A percentile compares a stretch with the other conserved stretches of the same genome.
Evolutionary conservation across 2,797 vertebrate species (phyloP).

Genomic region (Anguilla pacifica): DNA sequence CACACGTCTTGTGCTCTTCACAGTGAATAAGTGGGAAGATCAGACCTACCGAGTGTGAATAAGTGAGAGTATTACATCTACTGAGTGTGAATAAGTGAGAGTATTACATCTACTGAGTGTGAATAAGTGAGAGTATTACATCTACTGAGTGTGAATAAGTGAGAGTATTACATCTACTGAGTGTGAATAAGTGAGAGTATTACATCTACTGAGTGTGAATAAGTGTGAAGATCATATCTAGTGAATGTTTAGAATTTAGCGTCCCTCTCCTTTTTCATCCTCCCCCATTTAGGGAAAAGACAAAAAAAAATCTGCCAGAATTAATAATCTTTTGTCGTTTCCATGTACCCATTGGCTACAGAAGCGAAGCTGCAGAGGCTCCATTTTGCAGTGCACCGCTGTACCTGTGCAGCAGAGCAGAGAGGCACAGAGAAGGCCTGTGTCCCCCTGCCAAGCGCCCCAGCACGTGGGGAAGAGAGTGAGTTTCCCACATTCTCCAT

Average conservation of each 20-base stretch:
- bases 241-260: not conserved
- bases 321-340: constrained; percentile 36
- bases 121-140: not conserved
- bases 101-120: not conserved
- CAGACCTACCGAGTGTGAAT: not conserved
- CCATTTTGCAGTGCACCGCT: constrained; percentile 57
- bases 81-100: not conserved
- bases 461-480: constrained; percentile 53
- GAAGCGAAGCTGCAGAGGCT: constrained; percentile 51
- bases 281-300: not conserved
- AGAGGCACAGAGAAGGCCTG: constrained; percentile 48
- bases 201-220: too few species aligned
- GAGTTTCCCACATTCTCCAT: constrained; percentile 36
- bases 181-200: not conserved
- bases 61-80: not conserved
- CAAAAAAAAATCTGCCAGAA: not conserved
- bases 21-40: not conserved
- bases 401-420: constrained; percentile 52
- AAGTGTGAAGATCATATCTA: not conserved
- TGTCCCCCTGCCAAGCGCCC: constrained; percentile 46
- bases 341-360: constrained; percentile 39
- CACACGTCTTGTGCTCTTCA: not conserved
- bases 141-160: too few species aligned
- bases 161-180: not conserved
- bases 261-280: not conserved